phyloP scores from a whole-genome alignment of 2,888 invertebrate genomes.

The Acleris cristana region DNA sequence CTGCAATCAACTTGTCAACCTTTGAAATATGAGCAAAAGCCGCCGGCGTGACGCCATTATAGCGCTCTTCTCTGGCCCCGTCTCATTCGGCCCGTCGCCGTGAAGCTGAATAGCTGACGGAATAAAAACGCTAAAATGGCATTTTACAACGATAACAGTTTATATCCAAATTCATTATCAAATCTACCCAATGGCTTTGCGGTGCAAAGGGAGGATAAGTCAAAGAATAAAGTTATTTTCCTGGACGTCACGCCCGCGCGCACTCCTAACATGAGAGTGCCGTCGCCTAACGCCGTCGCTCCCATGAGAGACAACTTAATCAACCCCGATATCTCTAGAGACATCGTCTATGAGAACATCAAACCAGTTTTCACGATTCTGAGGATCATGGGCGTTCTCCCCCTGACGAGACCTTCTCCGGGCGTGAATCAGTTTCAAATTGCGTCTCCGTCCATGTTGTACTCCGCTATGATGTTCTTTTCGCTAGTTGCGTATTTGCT shows the following conservation, averaged over 20 bases:
- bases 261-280: conserved; percentile 57
- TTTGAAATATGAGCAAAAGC: conserved; percentile 64
- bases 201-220: conserved; percentile 58
- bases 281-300: conserved; percentile 59
- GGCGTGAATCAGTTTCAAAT: conserved; percentile 77
- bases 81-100: conserved; percentile 47
- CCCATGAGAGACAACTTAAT: conserved; percentile 68
- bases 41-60: conserved; percentile 52
- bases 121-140: conserved; percentile 56
- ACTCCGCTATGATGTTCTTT: conserved; percentile 81
- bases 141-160: conserved; percentile 56
- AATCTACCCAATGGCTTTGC: conserved; percentile 67
- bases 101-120: conserved; percentile 42
- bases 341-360: conserved; percentile 76
- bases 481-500: conserved; percentile 81
- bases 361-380: conserved; percentile 73
- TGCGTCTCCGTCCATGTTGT: conserved; percentile 82
- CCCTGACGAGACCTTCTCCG: conserved; percentile 78
- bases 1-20: conserved; percentile 73
- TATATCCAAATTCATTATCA: conserved; percentile 54
- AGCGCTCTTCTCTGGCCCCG: conserved; percentile 48
- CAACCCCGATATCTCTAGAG: conserved; percentile 61
- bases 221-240: conserved; percentile 65
- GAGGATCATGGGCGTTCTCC: conserved; percentile 85
- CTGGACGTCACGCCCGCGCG: conserved; percentile 71